A percentile compares a stretch with the other conserved stretches of the same genome.
Evolutionary conservation across 1,140 invertebrate species (phyloP).

Genomic region (Diorhabda carinulata): DNA sequence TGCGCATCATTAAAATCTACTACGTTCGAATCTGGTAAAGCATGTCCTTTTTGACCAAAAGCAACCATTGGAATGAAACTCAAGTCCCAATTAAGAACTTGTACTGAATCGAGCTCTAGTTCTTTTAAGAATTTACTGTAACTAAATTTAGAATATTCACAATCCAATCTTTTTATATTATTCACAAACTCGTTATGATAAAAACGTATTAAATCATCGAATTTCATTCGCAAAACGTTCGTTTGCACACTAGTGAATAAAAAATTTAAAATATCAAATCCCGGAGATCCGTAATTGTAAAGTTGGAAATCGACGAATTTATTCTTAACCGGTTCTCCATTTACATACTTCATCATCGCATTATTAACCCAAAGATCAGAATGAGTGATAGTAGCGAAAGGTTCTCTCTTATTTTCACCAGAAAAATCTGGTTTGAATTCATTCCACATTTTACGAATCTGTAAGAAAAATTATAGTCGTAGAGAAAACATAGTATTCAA

Average conservation of each 20-base stretch:
- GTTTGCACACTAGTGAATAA: constrained; percentile 53
- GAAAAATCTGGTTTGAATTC: too few relatives aligned
- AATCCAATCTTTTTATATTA: constrained; percentile 16
- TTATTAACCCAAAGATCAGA: constrained; percentile 64
- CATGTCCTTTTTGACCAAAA: not conserved
- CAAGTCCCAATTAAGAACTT: not conserved
- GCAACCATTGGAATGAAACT: not conserved
- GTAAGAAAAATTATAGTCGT: too few relatives aligned
- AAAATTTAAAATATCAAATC: constrained; percentile 57
- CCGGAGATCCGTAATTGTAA: constrained; percentile 51
- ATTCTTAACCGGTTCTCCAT: constrained; percentile 45
- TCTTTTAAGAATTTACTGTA: constrained; percentile 21
- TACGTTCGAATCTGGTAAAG: not conserved
- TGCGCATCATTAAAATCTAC: not conserved
- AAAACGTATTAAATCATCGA: constrained; percentile 50
- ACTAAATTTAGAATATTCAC: constrained; percentile 19
- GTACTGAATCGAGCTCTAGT: not conserved
- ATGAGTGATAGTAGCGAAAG: constrained; percentile 54
- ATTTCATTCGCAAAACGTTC: constrained; percentile 44
- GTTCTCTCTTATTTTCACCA: constrained; percentile 32
- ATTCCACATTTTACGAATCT: too few relatives aligned
- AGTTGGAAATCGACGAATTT: constrained; percentile 65
- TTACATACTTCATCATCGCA: constrained; percentile 47
- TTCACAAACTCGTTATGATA: constrained; percentile 51
- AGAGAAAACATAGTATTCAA: too few relatives aligned